Conservation (phyloP, 2,797 vertebrate species). For the Lutjanus campechanus region DNA sequence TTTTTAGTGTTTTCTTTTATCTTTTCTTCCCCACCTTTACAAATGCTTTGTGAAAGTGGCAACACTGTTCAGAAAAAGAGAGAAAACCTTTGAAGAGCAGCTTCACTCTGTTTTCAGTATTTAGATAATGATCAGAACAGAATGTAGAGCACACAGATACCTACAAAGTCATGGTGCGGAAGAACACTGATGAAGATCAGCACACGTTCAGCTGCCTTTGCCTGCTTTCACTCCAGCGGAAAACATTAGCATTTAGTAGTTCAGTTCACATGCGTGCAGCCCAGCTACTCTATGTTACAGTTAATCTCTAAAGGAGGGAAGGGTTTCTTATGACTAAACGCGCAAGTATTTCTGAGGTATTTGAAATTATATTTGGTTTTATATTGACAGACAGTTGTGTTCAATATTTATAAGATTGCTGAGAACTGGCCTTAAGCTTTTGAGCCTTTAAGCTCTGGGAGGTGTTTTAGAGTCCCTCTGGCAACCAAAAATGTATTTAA, state of each 20-base stretch:
- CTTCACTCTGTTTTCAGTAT: background rate
- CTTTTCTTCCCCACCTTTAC: background rate
- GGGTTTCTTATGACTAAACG: background rate
- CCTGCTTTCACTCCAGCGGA: background rate
- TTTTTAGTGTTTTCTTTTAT: background rate
- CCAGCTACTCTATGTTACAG: background rate
- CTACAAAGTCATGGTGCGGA: background rate
- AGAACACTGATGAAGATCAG: background rate
- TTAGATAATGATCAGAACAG: background rate
- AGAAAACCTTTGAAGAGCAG: background rate
- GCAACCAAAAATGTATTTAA: too few species aligned
- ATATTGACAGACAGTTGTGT: background rate
- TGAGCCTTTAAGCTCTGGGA: too few species aligned
- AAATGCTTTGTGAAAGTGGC: background rate
- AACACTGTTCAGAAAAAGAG: background rate
- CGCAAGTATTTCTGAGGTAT: background rate
- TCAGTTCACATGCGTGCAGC: background rate
- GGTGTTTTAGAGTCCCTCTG: too few species aligned
- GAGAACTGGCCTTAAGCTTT: too few species aligned
- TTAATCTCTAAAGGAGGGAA: background rate
- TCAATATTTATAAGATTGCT: background rate
- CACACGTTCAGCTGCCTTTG: background rate
- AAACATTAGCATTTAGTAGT: background rate
- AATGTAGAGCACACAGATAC: background rate
- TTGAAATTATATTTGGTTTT: background rate